Evolutionary conservation across 2,888 invertebrate genomes (phyloP).

Genomic region (Pharmacophagus antenor): DNA sequence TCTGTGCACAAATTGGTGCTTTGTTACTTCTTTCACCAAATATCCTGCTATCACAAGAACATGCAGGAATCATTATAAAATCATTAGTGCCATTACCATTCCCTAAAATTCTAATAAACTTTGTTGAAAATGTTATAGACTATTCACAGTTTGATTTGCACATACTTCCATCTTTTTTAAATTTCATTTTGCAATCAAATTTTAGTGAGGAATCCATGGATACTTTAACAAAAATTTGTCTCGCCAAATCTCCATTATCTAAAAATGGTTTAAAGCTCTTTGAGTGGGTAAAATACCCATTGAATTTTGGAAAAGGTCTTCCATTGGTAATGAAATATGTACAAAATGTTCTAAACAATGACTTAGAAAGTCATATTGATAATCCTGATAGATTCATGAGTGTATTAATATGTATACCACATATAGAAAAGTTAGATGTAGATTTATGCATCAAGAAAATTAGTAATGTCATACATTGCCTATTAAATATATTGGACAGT

Average conservation of each 20-base stretch:
- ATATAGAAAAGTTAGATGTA: constrained; percentile 72
- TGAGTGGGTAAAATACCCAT: constrained; percentile 84
- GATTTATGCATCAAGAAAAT: constrained; percentile 51
- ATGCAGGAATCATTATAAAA: constrained; percentile 84
- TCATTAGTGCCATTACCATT: constrained; percentile 82
- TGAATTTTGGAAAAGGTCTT: constrained; percentile 78
- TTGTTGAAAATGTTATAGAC: constrained; percentile 83
- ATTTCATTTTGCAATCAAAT: constrained; percentile 76
- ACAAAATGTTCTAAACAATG: constrained; percentile 52
- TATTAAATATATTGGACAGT: constrained; percentile 50
- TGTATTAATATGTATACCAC: constrained; percentile 79
- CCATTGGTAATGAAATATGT: constrained; percentile 63
- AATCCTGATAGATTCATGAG: constrained; percentile 68
- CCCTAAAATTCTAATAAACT: constrained; percentile 80
- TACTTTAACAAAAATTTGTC: constrained; percentile 84
- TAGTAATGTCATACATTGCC: constrained; percentile 56
- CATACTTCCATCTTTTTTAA: constrained; percentile 84
- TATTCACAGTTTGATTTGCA: constrained; percentile 87
- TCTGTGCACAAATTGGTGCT: constrained; percentile 79
- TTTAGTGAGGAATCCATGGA: constrained; percentile 80
- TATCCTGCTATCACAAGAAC: constrained; percentile 86
- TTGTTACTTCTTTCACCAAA: constrained; percentile 81
- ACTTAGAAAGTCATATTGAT: constrained; percentile 57
- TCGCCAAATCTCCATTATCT: constrained; percentile 84
- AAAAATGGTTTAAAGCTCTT: constrained; percentile 80